Base-by-base conservation (phyloP, 1,140 invertebrate species). In the Solen grandis region DNA sequence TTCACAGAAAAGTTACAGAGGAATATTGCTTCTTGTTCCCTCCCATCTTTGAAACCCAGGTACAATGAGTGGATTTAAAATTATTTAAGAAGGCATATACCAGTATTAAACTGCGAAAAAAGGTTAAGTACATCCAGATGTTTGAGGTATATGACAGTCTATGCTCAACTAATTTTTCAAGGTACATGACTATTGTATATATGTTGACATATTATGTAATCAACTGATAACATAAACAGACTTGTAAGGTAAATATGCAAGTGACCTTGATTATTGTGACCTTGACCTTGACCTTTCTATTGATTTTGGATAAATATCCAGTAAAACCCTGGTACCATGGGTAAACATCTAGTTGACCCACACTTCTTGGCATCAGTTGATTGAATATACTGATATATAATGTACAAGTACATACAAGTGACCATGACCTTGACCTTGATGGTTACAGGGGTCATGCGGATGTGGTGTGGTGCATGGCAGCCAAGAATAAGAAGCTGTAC, bases 371-470 rank as follows among this genome's bases (percentile, higher is more conserved):
- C 19, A 59, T n/a, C 8, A 22, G n/a, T 59, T 59, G n/a, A 13
- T 29, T 8, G 27, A 13, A 59, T 22, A 10, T 59, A 13, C 25
- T 29, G 10, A 13, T 29, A 59, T 13, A 13, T 22, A 10, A 29
- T 29, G 8, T 59, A 22, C 10, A 59, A n/a, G 10, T 59, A 8
- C 10, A 29, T 59, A 36, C 31, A 13, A 29, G 27, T 13, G 16
- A 5, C 46, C 57, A 22, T 8, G 5, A 14, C 10, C 16, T 55
- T 19, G 29, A 13, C 25, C 5, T 77, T 13, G 74, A 35, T 69
- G 54, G 27, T 84, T 81, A 4, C 55, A 90, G 90, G 50, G 88
- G 89, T 46, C 90, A 91, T 69, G 77, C 88, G 55, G 84, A 88
- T 81, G 76, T 86, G 5, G 90, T 91, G 1, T 88, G 85, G 86